Percentiles rank a stretch among this genome's conserved stretches.
These are phyloP conservation scores for Glaucidium brasilianum DNA, from an alignment of 2,113 vertebrate genomes.

Conservation along the genomic window DNA sequence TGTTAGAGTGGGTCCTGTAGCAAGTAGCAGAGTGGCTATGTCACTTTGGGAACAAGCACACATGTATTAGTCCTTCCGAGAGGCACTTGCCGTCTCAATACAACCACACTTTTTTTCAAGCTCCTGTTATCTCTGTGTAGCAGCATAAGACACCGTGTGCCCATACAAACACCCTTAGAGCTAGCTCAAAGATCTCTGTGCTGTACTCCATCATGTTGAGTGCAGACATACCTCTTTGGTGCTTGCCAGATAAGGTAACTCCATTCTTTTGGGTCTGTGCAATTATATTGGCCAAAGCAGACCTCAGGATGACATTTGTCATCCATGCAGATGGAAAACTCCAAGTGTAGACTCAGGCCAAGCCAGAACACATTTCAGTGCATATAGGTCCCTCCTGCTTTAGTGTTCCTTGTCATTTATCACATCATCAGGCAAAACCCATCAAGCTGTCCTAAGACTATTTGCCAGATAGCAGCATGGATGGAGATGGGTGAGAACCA, in stretches of 20 bases:
- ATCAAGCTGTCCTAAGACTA: background rate
- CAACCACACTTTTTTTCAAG: background rate
- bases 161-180: background rate
- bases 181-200: background rate
- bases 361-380: background rate
- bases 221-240: background rate
- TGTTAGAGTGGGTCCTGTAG: background rate
- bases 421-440: background rate
- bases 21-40: background rate
- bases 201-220: background rate
- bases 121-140: background rate
- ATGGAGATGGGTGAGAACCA: background rate
- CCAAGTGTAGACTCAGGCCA: background rate
- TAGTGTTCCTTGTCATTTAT: background rate
- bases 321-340: background rate
- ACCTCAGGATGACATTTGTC: background rate
- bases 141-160: background rate
- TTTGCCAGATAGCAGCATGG: background rate
- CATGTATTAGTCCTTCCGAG: background rate
- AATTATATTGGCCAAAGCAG: background rate
- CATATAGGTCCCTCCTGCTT: background rate
- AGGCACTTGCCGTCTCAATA: background rate
- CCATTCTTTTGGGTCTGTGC: background rate
- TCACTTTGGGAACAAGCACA: background rate
- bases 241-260: background rate